Conservation (phyloP, 2,113 vertebrate genomes). For the Sprattus sprattus region DNA sequence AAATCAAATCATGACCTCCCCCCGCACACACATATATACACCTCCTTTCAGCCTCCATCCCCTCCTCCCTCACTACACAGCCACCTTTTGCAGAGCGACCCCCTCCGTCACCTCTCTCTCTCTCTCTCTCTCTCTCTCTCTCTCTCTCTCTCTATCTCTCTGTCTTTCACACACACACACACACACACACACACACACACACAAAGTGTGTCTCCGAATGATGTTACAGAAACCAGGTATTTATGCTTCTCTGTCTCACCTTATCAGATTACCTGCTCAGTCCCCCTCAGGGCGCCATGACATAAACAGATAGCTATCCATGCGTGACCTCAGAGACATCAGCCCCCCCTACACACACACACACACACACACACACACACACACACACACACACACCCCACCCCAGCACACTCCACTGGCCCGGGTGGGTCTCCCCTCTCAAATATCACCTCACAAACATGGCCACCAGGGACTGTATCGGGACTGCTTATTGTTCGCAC, state of each 20-base stretch:
- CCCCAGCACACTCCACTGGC: neutral
- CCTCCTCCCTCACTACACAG: neutral
- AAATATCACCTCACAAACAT: neutral
- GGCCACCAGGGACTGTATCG: neutral
- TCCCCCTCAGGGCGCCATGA: slow-evolving; percentile 58
- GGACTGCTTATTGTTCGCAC: neutral
- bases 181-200: slow-evolving; percentile 14
- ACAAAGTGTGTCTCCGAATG: slow-evolving; percentile 54
- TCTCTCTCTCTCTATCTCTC: neutral
- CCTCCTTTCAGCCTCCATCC: neutral
- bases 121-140: neutral
- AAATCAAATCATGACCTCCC: slow-evolving; percentile 18
- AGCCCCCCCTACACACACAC: slow-evolving; percentile 22
- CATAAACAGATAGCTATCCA: slow-evolving; percentile 71
- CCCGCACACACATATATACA: neutral
- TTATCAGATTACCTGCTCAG: slow-evolving; percentile 68
- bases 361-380: neutral
- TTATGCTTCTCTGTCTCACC: slow-evolving; percentile 61
- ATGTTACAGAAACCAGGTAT: slow-evolving; percentile 68
- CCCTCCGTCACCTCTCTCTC: neutral
- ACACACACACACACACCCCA: neutral
- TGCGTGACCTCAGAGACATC: slow-evolving; percentile 67
- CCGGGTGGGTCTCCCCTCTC: neutral
- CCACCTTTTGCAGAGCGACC: neutral
- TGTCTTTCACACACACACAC: neutral